A percentile compares a stretch with the other conserved stretches of the same genome.
phyloP scores from a whole-genome alignment of 2,888 invertebrate species.

The Malthinus seriepunctatus region DNA sequence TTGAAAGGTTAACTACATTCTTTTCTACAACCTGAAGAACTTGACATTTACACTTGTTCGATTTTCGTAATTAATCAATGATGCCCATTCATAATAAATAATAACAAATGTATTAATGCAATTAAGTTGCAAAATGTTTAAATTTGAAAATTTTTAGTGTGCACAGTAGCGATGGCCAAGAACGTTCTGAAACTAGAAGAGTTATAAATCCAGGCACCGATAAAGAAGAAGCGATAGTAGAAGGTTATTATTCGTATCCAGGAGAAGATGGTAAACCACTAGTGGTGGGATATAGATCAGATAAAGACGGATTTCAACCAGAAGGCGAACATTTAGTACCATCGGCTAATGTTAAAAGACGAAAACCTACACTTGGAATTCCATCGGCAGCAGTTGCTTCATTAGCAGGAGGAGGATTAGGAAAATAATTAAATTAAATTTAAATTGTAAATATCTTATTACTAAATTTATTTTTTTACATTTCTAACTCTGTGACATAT shows the following conservation, averaged over 20 bases:
- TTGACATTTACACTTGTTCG: too few species aligned
- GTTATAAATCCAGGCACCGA: conserved; percentile 55
- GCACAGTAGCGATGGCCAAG: conserved; percentile 51
- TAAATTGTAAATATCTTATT: background rate
- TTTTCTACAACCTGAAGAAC: too few species aligned
- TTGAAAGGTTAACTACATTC: too few species aligned
- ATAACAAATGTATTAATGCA: background rate
- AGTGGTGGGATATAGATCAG: conserved; percentile 56
- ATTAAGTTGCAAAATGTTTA: too few species aligned
- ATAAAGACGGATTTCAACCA: conserved; percentile 58
- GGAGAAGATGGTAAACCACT: conserved; percentile 56
- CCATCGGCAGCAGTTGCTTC: conserved; percentile 48
- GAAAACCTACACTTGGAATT: conserved; percentile 43
- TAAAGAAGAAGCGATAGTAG: conserved; percentile 53
- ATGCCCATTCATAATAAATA: too few species aligned
- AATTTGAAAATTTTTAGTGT: conserved; percentile 38
- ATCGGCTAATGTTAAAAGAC: conserved; percentile 40
- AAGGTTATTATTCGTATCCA: conserved; percentile 55
- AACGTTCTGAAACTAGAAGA: conserved; percentile 53
- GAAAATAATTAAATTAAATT: conserved; percentile 2
- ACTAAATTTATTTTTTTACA: background rate
- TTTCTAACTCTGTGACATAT: too few species aligned
- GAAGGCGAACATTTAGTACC: conserved; percentile 42
- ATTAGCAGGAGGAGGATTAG: conserved; percentile 41
- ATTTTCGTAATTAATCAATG: too few species aligned